phyloP scores from a whole-genome alignment of 2,113 vertebrate species.

The Alethe castanea region DNA sequence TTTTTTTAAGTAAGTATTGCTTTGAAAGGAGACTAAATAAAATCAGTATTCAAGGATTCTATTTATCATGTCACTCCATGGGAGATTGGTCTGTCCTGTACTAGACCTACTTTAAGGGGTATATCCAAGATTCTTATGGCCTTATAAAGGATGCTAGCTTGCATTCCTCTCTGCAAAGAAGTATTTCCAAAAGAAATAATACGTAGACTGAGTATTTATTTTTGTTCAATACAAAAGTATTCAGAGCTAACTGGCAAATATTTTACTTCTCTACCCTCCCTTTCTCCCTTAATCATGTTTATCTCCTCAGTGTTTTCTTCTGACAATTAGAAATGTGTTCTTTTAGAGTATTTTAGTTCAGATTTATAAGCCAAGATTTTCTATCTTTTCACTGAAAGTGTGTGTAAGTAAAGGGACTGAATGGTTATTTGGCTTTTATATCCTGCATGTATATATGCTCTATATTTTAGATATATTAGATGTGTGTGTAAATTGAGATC shows the following conservation, averaged over 20 bases:
- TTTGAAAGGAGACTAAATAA: neutral
- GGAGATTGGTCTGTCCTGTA: neutral
- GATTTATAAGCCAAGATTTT: neutral
- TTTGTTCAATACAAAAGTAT: neutral
- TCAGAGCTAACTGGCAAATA: neutral
- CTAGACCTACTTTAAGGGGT: neutral
- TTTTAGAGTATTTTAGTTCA: neutral
- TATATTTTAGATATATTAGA: neutral
- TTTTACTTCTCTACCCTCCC: neutral
- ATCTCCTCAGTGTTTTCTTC: neutral
- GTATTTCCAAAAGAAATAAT: slow-evolving; percentile 2
- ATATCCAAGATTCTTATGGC: neutral
- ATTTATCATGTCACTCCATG: neutral
- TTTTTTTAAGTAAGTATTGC: neutral
- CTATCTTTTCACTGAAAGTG: neutral
- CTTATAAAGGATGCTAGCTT: neutral
- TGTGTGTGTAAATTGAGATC: neutral
- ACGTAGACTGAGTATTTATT: neutral
- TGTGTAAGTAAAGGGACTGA: neutral
- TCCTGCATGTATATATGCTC: neutral
- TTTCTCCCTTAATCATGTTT: neutral
- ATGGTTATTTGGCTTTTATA: neutral
- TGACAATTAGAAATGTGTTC: neutral
- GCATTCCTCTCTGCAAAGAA: neutral
- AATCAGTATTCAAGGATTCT: neutral